These are phyloP conservation scores for Rhizoglyphus robini DNA, from an alignment of 1,140 invertebrate species.

Conservation along the genomic window DNA sequence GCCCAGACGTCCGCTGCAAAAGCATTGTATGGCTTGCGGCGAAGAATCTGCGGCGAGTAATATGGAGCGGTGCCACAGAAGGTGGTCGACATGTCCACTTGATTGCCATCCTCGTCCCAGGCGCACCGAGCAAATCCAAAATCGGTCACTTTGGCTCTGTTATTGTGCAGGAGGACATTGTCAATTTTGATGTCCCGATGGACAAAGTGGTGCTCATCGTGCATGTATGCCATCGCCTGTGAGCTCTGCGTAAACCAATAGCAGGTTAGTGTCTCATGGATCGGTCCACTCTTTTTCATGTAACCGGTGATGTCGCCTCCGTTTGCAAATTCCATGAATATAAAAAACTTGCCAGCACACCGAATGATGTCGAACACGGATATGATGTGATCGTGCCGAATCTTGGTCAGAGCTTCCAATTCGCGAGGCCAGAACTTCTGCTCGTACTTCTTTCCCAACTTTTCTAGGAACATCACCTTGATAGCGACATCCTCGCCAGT, in stretches of 20 bases:
- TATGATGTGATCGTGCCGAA: too few species aligned
- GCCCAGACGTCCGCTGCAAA: conserved; percentile 83
- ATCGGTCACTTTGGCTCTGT: too few species aligned
- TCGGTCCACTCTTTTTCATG: conserved; percentile 16
- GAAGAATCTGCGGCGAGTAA: conserved; percentile 29
- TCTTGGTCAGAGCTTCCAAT: conserved; percentile 16
- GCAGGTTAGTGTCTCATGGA: not conserved
- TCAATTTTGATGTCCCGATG: too few species aligned
- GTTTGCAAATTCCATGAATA: too few species aligned
- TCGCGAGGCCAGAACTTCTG: conserved; percentile 20
- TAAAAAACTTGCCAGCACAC: conserved; percentile 8
- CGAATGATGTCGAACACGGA: conserved; percentile 11
- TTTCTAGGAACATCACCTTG: conserved; percentile 19
- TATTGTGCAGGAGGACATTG: too few species aligned
- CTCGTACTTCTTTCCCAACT: conserved; percentile 17
- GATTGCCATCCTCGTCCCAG: not conserved
- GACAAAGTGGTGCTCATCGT: too few species aligned
- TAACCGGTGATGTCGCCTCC: conserved; percentile 19
- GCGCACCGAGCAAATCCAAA: conserved; percentile 8
- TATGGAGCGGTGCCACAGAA: conserved; percentile 23
- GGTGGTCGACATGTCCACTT: conserved; percentile 13
- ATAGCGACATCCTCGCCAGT: conserved; percentile 14
- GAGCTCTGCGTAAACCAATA: conserved; percentile 16
- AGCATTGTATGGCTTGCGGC: conserved; percentile 19
- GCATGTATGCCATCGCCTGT: conserved; percentile 5